These are phyloP conservation scores for Scopus umbretta DNA, from an alignment of 2,113 vertebrate species.

Conservation along the genomic window DNA sequence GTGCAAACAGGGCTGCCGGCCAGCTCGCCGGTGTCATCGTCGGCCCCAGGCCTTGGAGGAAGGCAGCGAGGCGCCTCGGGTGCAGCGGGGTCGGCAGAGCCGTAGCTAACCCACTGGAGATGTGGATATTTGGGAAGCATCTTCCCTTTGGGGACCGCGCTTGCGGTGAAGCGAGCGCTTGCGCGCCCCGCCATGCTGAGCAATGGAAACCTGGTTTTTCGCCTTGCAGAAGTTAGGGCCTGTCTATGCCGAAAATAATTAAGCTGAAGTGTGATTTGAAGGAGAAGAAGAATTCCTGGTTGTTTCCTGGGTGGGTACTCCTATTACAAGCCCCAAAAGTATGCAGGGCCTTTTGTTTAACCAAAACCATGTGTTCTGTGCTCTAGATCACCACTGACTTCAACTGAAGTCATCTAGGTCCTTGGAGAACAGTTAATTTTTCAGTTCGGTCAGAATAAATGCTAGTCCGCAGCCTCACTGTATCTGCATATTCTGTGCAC, in stretches of 20 bases:
- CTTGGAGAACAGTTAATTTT: neutral
- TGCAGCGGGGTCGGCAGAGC: accelerated
- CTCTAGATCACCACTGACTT: neutral
- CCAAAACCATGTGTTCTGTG: neutral
- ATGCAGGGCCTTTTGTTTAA: conserved; percentile 8
- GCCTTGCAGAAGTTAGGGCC: neutral
- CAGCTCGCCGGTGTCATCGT: accelerated
- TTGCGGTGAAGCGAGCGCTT: accelerated
- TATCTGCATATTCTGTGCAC: too few species aligned
- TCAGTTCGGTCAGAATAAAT: neutral
- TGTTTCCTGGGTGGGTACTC: conserved; percentile 1
- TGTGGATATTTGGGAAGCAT: neutral
- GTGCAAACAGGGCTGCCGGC: neutral
- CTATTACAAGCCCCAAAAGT: conserved; percentile 7
- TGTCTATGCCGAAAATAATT: neutral
- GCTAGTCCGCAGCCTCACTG: neutral
- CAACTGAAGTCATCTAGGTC: neutral
- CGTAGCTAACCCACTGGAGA: accelerated
- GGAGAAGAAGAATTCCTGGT: neutral
- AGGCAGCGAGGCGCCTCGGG: neutral
- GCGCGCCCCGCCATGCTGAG: neutral
- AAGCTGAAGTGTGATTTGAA: neutral
- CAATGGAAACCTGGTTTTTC: accelerated
- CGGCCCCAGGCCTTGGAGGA: accelerated
- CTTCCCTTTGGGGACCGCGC: accelerated